Percentiles rank a stretch among this genome's conserved stretches.
Conservation (phyloP, 23 tunicate genomes). For the Halocynthia roretzi region DNA sequence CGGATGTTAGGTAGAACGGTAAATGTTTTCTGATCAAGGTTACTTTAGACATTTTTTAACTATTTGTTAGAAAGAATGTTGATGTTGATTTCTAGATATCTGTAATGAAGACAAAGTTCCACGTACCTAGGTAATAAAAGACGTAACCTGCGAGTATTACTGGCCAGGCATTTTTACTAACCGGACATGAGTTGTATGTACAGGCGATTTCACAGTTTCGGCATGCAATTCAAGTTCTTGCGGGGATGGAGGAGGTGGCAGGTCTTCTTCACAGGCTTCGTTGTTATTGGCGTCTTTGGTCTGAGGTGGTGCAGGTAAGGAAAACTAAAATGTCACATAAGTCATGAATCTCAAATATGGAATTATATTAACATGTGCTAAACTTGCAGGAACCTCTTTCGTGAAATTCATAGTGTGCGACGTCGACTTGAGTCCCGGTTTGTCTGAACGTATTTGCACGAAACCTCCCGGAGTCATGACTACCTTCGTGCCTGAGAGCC, state of each 20-base stretch:
- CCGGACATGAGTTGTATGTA: too few relatives aligned
- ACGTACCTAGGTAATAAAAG: too few relatives aligned
- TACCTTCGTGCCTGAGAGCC: conserved; percentile 76
- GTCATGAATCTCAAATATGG: too few relatives aligned
- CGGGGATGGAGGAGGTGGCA: conserved; percentile 57
- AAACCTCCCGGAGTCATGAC: conserved; percentile 93
- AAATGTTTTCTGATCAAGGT: too few relatives aligned
- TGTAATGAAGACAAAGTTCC: too few relatives aligned
- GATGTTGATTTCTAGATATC: too few relatives aligned
- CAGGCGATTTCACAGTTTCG: too few relatives aligned
- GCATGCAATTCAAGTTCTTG: conserved; percentile 2
- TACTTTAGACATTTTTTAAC: too few relatives aligned
- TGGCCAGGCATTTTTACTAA: too few relatives aligned
- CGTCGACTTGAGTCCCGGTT: conserved; percentile 11
- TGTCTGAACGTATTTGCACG: conserved; percentile 83
- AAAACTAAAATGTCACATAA: background rate
- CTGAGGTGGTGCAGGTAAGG: background rate
- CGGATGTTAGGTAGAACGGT: too few relatives aligned
- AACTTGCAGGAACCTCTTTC: background rate
- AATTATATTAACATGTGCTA: background rate
- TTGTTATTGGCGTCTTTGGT: conserved; percentile 10
- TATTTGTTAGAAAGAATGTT: too few relatives aligned
- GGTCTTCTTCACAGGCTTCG: conserved; percentile 31
- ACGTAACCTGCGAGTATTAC: too few relatives aligned
- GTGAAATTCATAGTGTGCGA: background rate